Evolutionary conservation across 2,888 invertebrate species (phyloP).

Genomic region (Drosophila multiciliata): DNA sequence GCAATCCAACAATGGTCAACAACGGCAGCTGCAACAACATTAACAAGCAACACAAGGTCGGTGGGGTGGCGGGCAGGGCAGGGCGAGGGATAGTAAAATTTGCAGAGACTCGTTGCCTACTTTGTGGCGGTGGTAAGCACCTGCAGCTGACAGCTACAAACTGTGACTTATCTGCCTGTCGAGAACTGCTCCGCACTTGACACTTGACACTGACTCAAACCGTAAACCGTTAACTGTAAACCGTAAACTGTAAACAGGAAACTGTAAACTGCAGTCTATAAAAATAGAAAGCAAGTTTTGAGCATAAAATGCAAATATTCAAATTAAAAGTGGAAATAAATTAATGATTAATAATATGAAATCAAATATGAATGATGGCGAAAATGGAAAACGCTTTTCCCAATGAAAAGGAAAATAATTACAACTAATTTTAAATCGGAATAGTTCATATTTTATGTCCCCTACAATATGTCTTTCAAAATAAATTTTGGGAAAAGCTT

Average conservation of each 20-base stretch:
- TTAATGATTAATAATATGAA: background rate
- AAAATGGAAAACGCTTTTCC: background rate
- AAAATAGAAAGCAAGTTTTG: no score
- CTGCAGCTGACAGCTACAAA: constrained; percentile 43
- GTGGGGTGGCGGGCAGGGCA: background rate
- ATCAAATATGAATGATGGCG: background rate
- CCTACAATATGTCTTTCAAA: background rate
- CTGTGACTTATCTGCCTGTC: constrained; percentile 49
- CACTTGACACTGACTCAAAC: constrained; percentile 2
- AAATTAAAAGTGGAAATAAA: background rate
- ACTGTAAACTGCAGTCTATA: background rate
- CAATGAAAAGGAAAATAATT: background rate
- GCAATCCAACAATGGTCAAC: constrained; percentile 28
- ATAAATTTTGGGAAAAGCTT: background rate
- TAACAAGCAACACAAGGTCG: background rate
- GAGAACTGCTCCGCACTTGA: constrained; percentile 2
- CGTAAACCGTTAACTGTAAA: constrained; percentile 12
- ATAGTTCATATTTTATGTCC: background rate
- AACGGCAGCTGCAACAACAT: constrained; percentile 9
- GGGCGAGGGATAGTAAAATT: background rate
- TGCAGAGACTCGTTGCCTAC: constrained; percentile 42
- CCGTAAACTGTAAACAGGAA: constrained; percentile 9
- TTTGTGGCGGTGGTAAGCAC: constrained; percentile 44
- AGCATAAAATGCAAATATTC: no score
- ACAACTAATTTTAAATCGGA: background rate